Conservation (phyloP, 2,797 vertebrate genomes). For the Betta splendens region DNA sequence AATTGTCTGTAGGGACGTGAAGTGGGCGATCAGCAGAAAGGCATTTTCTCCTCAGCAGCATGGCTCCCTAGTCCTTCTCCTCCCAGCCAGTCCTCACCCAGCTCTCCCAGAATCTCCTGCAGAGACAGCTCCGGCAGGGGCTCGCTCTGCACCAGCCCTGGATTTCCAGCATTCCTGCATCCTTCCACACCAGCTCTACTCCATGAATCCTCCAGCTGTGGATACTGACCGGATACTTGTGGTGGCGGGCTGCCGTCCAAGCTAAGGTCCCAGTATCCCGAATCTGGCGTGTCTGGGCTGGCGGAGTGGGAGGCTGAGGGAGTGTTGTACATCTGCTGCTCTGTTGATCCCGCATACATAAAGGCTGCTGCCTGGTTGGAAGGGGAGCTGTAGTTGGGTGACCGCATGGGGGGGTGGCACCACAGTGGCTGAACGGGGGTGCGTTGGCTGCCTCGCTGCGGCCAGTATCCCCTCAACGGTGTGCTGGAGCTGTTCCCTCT, state of each 20-base stretch:
- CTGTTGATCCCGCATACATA: slow-evolving; percentile 50
- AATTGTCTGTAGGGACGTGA: slow-evolving; percentile 15
- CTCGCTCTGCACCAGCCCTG: slow-evolving; percentile 2
- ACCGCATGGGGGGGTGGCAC: slow-evolving; percentile 57
- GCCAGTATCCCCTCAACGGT: slow-evolving; percentile 54
- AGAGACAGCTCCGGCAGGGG: slow-evolving; percentile 76
- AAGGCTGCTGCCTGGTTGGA: slow-evolving; percentile 29
- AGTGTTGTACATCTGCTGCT: slow-evolving; percentile 48
- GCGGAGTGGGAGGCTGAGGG: slow-evolving; percentile 43
- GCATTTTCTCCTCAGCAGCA: slow-evolving; percentile 14
- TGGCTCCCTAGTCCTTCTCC: slow-evolving; percentile 40
- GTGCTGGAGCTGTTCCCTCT: slow-evolving; percentile 35
- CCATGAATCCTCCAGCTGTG: slow-evolving; percentile 60
- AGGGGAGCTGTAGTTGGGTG: slow-evolving; percentile 42
- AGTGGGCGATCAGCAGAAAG: slow-evolving; percentile 43
- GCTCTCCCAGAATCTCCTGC: slow-evolving; percentile 77
- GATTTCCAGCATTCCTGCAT: slow-evolving; percentile 12
- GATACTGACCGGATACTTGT: slow-evolving; percentile 15
- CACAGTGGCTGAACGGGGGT: slow-evolving; percentile 48
- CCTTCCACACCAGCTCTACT: slow-evolving; percentile 20
- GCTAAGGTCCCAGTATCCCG: slow-evolving; percentile 71
- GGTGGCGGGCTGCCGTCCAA: slow-evolving; percentile 48
- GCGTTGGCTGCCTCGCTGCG: slow-evolving; percentile 32
- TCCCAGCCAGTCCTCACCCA: slow-evolving; percentile 74
- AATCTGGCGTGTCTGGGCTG: slow-evolving; percentile 75